Evolutionary conservation across 64 coral and sea anemone genomes (phyloP).

Genomic region (Trachythela sp.): DNA sequence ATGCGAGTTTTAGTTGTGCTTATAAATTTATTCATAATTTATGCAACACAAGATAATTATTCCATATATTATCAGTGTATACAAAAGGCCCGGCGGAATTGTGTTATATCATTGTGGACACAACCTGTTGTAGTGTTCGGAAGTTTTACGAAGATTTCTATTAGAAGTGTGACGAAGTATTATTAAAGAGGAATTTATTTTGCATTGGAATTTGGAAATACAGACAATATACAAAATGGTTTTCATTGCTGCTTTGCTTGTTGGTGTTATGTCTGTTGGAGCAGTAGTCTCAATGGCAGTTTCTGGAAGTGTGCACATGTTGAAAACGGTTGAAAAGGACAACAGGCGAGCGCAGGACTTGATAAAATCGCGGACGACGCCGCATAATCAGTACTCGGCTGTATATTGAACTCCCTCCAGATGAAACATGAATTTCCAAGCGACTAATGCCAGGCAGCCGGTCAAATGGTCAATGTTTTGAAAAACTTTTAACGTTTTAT

Average conservation of each 20-base stretch:
- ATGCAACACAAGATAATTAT: too few species aligned
- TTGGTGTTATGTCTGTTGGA: neutral
- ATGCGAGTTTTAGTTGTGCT: neutral
- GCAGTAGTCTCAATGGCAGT: neutral
- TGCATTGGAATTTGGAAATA: neutral
- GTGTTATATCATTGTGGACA: neutral
- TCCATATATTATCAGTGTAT: neutral
- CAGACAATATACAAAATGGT: neutral
- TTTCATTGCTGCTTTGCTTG: neutral
- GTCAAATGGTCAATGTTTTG: slow-evolving; percentile 5
- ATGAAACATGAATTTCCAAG: neutral
- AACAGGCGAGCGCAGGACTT: neutral
- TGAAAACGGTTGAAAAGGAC: neutral
- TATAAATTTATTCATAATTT: neutral
- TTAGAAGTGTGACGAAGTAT: neutral
- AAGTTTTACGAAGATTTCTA: too few species aligned
- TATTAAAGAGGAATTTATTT: neutral
- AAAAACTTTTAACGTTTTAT: neutral
- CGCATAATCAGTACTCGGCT: neutral
- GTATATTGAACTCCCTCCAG: neutral
- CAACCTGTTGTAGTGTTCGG: neutral
- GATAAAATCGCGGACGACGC: neutral
- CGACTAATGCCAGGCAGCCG: neutral
- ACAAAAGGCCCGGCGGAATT: neutral
- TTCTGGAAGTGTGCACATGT: neutral